A percentile compares a stretch with the other conserved stretches of the same genome.
These are phyloP conservation scores for Melanocharis versteri DNA, from an alignment of 2,113 vertebrate genomes.

Conservation along the genomic window DNA sequence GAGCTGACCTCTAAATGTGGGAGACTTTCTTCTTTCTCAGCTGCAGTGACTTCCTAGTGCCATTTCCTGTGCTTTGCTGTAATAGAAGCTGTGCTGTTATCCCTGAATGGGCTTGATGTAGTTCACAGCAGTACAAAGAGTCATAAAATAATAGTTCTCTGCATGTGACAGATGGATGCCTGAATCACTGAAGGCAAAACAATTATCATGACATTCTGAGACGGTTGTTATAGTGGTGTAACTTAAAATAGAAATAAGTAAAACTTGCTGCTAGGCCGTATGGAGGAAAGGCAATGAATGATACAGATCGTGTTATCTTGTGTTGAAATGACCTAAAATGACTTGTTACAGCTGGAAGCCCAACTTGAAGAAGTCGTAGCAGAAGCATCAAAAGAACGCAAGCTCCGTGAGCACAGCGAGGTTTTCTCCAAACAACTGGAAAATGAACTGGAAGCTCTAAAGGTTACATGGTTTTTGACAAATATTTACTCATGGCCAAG, in stretches of 20 bases:
- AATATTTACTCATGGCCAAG: neutral
- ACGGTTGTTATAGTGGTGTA: neutral
- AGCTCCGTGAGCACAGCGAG: constrained; percentile 92
- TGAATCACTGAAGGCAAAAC: neutral
- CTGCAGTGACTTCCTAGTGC: neutral
- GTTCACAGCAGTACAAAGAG: neutral
- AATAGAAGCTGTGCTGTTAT: neutral
- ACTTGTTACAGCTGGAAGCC: constrained; percentile 81
- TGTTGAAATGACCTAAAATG: neutral
- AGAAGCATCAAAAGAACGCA: constrained; percentile 91
- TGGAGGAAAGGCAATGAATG: neutral
- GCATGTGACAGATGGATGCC: neutral
- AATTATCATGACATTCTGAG: neutral
- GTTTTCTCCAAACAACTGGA: constrained; percentile 90
- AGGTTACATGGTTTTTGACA: constrained; percentile 72
- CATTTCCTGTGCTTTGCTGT: neutral
- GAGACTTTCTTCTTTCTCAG: neutral
- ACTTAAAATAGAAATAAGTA: neutral
- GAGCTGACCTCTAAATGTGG: neutral
- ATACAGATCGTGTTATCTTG: too few species aligned
- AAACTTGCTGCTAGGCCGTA: neutral
- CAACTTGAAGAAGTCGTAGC: constrained; percentile 85
- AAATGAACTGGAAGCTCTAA: constrained; percentile 86
- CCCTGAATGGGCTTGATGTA: neutral
- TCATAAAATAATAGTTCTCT: neutral